Percentiles rank a stretch among this genome's conserved stretches.
Evolutionary conservation across 2,797 vertebrate genomes (phyloP).

Genomic region (Paratrypauchen microcephalus): DNA sequence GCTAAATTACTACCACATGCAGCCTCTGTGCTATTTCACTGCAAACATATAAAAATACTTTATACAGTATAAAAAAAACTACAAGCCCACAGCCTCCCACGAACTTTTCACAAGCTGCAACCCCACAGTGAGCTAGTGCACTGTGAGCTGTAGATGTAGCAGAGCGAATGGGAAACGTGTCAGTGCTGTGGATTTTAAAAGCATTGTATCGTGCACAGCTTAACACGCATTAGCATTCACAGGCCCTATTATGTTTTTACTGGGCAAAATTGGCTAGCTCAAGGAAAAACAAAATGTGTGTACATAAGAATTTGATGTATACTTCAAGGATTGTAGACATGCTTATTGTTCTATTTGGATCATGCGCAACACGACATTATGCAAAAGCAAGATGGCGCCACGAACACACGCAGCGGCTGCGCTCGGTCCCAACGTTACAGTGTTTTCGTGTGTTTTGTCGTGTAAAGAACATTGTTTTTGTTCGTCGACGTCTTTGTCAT

Average conservation of each 20-base stretch:
- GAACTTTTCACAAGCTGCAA: slow-evolving; percentile 45
- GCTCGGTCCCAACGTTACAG: too few species aligned
- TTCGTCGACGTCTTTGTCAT: too few species aligned
- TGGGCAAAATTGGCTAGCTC: slow-evolving; percentile 1
- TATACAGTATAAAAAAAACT: slow-evolving; percentile 47
- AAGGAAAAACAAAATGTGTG: background rate
- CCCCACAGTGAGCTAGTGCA: slow-evolving; percentile 33
- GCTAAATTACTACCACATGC: slow-evolving; percentile 75
- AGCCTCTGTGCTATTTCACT: slow-evolving; percentile 63
- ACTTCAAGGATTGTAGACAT: background rate
- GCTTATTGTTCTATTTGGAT: background rate
- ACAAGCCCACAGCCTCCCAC: slow-evolving; percentile 48
- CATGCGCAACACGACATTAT: background rate
- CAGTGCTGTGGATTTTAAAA: slow-evolving; percentile 46
- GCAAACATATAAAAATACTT: slow-evolving; percentile 69
- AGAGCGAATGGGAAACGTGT: slow-evolving; percentile 51
- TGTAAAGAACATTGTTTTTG: too few species aligned
- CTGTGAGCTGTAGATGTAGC: slow-evolving; percentile 44
- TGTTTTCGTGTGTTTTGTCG: too few species aligned
- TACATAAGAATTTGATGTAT: background rate
- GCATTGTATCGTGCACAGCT: slow-evolving; percentile 11
- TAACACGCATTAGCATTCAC: slow-evolving; percentile 15
- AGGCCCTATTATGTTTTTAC: slow-evolving; percentile 18
- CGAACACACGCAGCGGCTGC: too few species aligned
- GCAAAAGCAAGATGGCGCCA: too few species aligned